Evolutionary conservation across 2,113 vertebrate species (phyloP), one percentile per base, ranked within the genome.

Genomic region (Empidonax alnorum): DNA sequence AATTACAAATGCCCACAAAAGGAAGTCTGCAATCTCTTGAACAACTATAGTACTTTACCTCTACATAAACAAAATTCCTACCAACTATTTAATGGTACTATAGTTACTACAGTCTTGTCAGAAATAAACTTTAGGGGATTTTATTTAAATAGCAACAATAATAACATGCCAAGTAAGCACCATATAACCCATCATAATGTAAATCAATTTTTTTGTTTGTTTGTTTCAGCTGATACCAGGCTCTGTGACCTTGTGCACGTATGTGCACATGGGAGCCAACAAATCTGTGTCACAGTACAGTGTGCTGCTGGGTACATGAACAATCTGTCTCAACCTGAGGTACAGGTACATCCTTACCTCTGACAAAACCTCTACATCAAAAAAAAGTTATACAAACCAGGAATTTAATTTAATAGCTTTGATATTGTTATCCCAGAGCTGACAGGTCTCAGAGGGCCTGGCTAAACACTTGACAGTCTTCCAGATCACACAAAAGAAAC

Each of bases 1-100:
- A 87, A 90, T 50, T 93, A 62, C 50, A 83, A 77, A 95, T 79
- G 71, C 41, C 85, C 75, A 74, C 72, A 94, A 93, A 96, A 96
- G 92, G 75, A 95, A 93, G 28, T 55, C 58, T 84, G 59, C 41
- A 91, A 80, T 80, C 61, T 84, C 39, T 42, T 80, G 49, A 90
- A 89, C 23, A 52, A 83, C 31, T 62, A 8, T 12, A 72, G 49
- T 88, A 86, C 73, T 94, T 85, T 37, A 79, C 41, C 37, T 85
- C 62, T 59, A 55, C 20, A 76, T 84, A 95, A 93, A 96, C 68
- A 85, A 82, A 83, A 90, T 85, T 91, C 63, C 71, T 77, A 91
- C 50, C 0, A 0, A 90, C 67, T 41, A 10, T 31, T 90, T 86
- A 85, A 85, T 67, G 67, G 47, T 55, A 80, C 80, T 80, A 42